Evolutionary conservation across 2,888 invertebrate genomes (phyloP).

Genomic region (Timema podura): DNA sequence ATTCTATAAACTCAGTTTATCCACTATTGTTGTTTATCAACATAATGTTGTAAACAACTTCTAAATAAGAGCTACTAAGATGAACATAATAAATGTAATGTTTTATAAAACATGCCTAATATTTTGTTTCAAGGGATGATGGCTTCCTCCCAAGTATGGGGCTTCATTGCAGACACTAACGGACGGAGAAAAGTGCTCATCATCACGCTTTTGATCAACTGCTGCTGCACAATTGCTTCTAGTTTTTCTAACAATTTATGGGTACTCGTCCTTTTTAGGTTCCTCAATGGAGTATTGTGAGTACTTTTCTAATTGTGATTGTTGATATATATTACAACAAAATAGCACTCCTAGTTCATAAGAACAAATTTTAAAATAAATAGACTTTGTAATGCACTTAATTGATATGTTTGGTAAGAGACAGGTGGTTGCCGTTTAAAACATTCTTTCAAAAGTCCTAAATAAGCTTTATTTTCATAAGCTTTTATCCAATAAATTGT

Average conservation of each 20-base stretch:
- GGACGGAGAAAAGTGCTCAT: conserved; percentile 65
- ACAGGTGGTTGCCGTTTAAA: neutral
- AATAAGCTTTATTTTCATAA: neutral
- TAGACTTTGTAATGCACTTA: neutral
- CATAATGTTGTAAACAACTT: neutral
- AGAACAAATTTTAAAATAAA: neutral
- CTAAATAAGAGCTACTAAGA: too few species aligned
- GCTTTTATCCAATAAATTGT: too few species aligned
- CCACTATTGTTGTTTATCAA: neutral
- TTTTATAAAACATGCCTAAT: neutral
- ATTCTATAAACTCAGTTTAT: too few species aligned
- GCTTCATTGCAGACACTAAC: conserved; percentile 68
- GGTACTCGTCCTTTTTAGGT: conserved; percentile 63
- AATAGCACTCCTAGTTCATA: too few species aligned
- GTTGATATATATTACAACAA: too few species aligned
- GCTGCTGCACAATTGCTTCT: conserved; percentile 59
- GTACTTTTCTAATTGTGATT: conserved; percentile 39
- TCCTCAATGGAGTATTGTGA: conserved; percentile 71
- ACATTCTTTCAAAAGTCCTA: neutral
- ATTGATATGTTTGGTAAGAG: conserved; percentile 4
- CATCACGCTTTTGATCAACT: conserved; percentile 61
- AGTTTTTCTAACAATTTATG: conserved; percentile 62
- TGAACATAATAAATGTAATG: too few species aligned
- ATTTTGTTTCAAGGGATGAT: conserved; percentile 61
- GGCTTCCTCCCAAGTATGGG: conserved; percentile 70